Base-by-base conservation (phyloP, 1,140 invertebrate species). In the Drosophila ercepeae region DNA sequence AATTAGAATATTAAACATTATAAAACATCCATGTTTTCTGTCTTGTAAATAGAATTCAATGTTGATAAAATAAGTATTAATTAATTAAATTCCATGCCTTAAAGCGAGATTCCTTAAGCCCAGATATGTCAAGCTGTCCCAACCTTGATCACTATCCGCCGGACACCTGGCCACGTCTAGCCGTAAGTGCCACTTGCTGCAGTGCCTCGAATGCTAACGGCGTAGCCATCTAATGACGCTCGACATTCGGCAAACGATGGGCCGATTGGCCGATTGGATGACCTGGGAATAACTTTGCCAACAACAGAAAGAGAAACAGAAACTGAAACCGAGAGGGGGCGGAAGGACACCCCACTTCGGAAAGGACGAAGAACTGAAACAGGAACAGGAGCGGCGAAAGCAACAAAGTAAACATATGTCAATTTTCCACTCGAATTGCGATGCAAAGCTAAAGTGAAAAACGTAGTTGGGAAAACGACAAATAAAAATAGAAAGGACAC, bases 351-450 rank as follows among this genome's bases (percentile, higher is more conserved):
- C n/a, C n/a, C n/a, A n/a, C n/a, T 1, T 9, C 1, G 29, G 3
- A 32, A 27, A 9, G 29, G 2, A 32, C 9, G 3, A 27, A 8
- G 21, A 23, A 5, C 21, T 7, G 25, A 9, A 58, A 54, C 48
- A 45, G 16, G 16, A 60, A 44, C 59, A 57, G 57, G 42, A 70
- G 41, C 41, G 34, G 63, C 25, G 36, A 48, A 46, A 55, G 64
- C 61, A 88, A 75, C 82, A 88, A 78, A 86, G 82, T 88, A 86
- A 86, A 86, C 82, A 86, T 88, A 86, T 86, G 82, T 88, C 82
- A 86, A 86, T 88, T 86, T 86, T 86, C 82, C 82, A 82, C 82
- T 86, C 77, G 82, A 86, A 74, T 77, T 88, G 82, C 82, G 82
- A 88, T 86, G 77, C 82, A 86, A 86, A 86, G 82, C 77, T 75